These are phyloP conservation scores for Gambelia wislizenii DNA, from an alignment of 2,797 vertebrate species.

Conservation along the genomic window DNA sequence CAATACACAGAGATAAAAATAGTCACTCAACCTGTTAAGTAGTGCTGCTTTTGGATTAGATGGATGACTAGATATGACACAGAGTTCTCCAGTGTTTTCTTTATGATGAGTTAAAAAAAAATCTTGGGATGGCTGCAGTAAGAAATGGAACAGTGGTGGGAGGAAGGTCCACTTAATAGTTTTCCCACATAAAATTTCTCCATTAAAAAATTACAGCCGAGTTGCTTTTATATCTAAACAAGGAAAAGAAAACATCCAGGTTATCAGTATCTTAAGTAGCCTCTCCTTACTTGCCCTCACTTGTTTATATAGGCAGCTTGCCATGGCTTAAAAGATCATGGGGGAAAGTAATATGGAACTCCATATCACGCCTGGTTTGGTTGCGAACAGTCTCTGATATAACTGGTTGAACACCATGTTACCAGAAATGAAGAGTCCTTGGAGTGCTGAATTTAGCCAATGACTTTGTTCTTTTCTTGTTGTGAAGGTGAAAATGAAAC, in stretches of 20 bases:
- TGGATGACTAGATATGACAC: background rate
- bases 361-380: background rate
- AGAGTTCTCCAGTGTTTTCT: background rate
- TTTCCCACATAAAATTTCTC: background rate
- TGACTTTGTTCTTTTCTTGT: conserved; percentile 33
- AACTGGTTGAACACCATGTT: background rate
- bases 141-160: background rate
- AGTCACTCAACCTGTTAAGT: background rate
- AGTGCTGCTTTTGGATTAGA: conserved; percentile 4
- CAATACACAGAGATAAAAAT: conserved; percentile 13
- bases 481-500: conserved; percentile 10
- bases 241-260: background rate
- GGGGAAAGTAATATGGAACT: background rate
- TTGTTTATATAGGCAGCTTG: background rate
- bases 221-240: background rate
- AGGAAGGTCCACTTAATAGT: background rate
- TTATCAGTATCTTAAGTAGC: background rate
- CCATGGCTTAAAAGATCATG: background rate
- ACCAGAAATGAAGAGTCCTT: background rate
- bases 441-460: background rate
- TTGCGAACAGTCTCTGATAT: background rate
- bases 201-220: background rate
- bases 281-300: background rate
- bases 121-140: background rate
- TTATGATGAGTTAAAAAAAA: background rate